These are phyloP conservation scores for Cliona cf. orientalis DNA, from an alignment of 37 sponge, comb jelly and placozoan genomes.

Conservation along the genomic window DNA sequence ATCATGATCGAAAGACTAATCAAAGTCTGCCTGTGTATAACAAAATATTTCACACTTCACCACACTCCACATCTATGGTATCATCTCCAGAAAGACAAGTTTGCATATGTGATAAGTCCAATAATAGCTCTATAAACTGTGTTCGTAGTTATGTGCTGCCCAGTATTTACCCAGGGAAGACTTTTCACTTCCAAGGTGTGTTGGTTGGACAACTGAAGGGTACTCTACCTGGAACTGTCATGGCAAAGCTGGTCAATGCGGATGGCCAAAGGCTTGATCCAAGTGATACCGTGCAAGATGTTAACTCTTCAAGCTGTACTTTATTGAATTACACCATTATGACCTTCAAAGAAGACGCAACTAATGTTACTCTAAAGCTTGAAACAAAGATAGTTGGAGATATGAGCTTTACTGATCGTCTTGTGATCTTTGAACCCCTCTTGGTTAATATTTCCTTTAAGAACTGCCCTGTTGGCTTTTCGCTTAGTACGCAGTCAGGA, in stretches of 20 bases:
- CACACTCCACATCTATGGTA: background rate
- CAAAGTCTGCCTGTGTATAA: too few relatives aligned
- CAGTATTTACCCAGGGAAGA: constrained; percentile 17
- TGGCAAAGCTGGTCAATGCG: background rate
- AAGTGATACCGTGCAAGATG: too few relatives aligned
- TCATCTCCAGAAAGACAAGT: background rate
- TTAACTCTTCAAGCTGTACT: too few relatives aligned
- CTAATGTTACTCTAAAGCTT: background rate
- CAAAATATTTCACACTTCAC: background rate
- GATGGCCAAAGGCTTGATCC: too few relatives aligned
- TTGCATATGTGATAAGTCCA: background rate
- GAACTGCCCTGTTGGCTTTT: background rate
- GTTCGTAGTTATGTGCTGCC: too few relatives aligned
- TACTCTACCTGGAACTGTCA: constrained; percentile 2
- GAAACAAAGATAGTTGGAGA: background rate
- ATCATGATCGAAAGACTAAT: too few relatives aligned
- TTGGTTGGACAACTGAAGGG: constrained; percentile 13
- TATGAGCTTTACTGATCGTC: background rate
- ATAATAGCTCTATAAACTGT: too few relatives aligned
- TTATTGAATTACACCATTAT: background rate
- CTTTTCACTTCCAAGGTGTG: background rate
- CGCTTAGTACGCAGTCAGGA: background rate
- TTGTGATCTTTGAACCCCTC: background rate
- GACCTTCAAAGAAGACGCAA: background rate
- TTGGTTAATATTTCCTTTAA: background rate